phyloP scores from a whole-genome alignment of 1,140 invertebrate genomes.

The Brachionus manjavacas region DNA sequence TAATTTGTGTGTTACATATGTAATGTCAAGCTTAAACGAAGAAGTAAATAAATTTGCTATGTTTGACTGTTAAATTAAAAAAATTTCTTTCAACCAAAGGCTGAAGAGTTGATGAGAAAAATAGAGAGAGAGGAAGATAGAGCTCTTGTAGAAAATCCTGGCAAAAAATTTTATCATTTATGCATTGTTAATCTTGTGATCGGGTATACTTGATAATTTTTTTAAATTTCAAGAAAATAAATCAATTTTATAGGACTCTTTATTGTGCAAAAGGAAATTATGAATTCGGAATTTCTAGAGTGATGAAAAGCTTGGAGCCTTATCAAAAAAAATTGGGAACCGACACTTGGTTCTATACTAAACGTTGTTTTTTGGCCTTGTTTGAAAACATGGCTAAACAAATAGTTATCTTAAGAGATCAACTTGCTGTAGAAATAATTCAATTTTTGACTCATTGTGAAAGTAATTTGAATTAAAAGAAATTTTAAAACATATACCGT shows the following conservation, averaged over 20 bases:
- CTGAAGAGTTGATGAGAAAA: conserved; percentile 95
- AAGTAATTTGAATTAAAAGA: neutral
- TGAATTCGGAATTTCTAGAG: conserved; percentile 94
- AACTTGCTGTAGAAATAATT: neutral
- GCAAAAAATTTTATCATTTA: conserved; percentile 89
- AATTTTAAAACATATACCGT: neutral
- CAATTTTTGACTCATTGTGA: conserved; percentile 27
- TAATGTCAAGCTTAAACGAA: conserved; percentile 97
- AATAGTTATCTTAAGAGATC: conserved; percentile 15
- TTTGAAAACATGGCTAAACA: conserved; percentile 74
- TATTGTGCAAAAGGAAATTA: conserved; percentile 99
- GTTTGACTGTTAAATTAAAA: neutral
- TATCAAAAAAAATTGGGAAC: conserved; percentile 89
- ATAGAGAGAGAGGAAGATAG: conserved; percentile 97
- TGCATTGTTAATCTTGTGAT: conserved; percentile 99
- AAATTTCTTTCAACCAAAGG: conserved; percentile 52
- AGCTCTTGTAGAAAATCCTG: conserved; percentile 77
- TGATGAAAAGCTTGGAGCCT: conserved; percentile 91
- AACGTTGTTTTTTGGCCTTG: conserved; percentile 84
- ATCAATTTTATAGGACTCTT: conserved; percentile 64
- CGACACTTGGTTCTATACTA: conserved; percentile 95
- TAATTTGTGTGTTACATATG: conserved; percentile 96
- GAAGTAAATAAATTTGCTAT: conserved; percentile 62
- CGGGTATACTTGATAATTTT: conserved; percentile 60
- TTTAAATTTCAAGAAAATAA: neutral